phyloP scores from a whole-genome alignment of 1,140 invertebrate genomes.

The Polyergus mexicanus region DNA sequence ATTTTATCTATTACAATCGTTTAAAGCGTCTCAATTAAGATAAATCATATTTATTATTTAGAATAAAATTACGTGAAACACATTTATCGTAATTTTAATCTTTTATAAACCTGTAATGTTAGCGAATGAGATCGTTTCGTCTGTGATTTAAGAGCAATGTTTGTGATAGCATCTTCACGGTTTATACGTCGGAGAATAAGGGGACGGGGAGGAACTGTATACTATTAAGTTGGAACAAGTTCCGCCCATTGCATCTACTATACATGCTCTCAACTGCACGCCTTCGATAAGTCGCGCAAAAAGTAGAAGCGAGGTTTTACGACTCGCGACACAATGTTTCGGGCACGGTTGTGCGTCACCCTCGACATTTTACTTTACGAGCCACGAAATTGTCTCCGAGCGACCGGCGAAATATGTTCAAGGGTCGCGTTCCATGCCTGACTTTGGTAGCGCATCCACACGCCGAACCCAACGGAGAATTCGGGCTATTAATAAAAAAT shows the following conservation, averaged over 20 bases:
- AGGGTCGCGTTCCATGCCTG: neutral
- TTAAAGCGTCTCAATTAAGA: neutral
- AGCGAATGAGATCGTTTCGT: conserved; percentile 18
- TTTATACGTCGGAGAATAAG: conserved; percentile 32
- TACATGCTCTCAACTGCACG: conserved; percentile 26
- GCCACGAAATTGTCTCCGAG: conserved; percentile 20
- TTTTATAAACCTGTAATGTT: conserved; percentile 22
- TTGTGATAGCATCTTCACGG: conserved; percentile 31
- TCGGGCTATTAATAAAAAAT: conserved; percentile 49
- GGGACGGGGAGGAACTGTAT: neutral
- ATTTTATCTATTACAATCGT: neutral
- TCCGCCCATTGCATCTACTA: neutral
- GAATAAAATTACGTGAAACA: neutral
- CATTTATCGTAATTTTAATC: neutral
- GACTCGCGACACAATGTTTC: conserved; percentile 21
- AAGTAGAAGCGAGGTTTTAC: conserved; percentile 41
- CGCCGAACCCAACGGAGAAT: neutral
- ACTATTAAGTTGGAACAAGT: conserved; percentile 63
- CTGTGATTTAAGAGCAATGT: conserved; percentile 62
- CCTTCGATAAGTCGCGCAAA: conserved; percentile 60
- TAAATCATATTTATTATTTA: neutral
- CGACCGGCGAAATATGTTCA: neutral
- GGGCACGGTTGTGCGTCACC: conserved; percentile 8
- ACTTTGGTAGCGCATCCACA: neutral
- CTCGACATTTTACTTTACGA: conserved; percentile 20